A percentile compares a stretch with the other conserved stretches of the same genome.
Conservation (phyloP, 2,113 vertebrate species). For the Rattus norvegicus region GRCr8 NC_086031.1:80079001-80079500, state of each 20-base stretch:
- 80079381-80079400: not conserved
- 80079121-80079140: not conserved
- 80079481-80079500: not conserved
- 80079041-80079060: not conserved
- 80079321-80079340: not conserved
- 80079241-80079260: not conserved
- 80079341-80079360: not conserved
- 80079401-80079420: not conserved
- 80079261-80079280: not conserved
- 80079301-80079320: not conserved
- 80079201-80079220: not conserved
- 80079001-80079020: not conserved
- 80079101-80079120: not conserved
- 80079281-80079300: not conserved
- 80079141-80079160: not conserved
- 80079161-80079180: not conserved
- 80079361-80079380: not conserved
- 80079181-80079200: not conserved
- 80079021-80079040: not conserved
- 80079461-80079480: not conserved
- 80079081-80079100: not conserved
- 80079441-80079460: not conserved
- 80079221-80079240: not conserved
- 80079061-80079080: not conserved
- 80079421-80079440: not conserved